These are phyloP conservation scores for Lepetodrilus schrolli DNA, from an alignment of 2,888 invertebrate species.

Conservation along the genomic window DNA sequence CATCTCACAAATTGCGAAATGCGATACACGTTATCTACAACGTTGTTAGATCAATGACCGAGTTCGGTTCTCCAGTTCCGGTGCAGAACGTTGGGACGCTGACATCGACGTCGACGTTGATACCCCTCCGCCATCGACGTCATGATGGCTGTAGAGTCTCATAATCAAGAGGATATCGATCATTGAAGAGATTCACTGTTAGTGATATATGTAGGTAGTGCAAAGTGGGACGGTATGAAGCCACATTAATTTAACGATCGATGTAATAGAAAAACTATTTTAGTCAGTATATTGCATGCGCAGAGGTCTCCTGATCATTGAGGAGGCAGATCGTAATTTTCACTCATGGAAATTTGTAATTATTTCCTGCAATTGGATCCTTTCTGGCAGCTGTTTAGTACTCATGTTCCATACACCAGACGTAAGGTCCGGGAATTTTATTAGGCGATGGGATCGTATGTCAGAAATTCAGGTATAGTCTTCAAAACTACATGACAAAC, in stretches of 20 bases:
- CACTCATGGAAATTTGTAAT: conserved; percentile 35
- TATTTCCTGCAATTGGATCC: conserved; percentile 30
- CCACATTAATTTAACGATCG: conserved; percentile 10
- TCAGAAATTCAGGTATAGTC: conserved; percentile 31
- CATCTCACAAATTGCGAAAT: neutral
- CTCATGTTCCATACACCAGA: conserved; percentile 24
- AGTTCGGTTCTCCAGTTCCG: neutral
- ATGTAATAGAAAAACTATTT: conserved; percentile 25
- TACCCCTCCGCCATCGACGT: too few relatives aligned
- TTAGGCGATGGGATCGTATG: conserved; percentile 26
- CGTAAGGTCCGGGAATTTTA: conserved; percentile 21
- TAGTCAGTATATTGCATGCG: neutral
- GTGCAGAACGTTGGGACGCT: neutral
- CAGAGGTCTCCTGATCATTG: neutral
- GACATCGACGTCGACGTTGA: neutral
- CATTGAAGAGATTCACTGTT: neutral
- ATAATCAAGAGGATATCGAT: too few relatives aligned
- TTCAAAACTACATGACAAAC: conserved; percentile 31
- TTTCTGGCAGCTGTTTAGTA: conserved; percentile 18
- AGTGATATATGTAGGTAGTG: neutral
- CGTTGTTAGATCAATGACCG: neutral
- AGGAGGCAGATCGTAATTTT: neutral
- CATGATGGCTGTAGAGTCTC: too few relatives aligned
- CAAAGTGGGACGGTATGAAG: neutral
- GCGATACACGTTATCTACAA: neutral